Evolutionary conservation across 2,888 invertebrate genomes (phyloP).

Genomic region (Pheosia tremula): DNA sequence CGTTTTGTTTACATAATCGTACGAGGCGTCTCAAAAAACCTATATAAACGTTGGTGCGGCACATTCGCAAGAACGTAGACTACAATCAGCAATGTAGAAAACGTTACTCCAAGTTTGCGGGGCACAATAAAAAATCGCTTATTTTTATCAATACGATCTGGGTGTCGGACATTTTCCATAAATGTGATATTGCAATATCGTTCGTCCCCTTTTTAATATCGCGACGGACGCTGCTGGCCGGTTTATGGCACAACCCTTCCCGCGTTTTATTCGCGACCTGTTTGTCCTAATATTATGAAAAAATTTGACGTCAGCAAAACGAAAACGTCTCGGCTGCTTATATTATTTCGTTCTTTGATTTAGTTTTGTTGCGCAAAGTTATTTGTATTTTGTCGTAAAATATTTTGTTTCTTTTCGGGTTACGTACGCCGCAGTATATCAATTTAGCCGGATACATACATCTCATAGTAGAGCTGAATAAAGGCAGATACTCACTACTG

Average conservation of each 20-base stretch:
- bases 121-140: conserved; percentile 82
- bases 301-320: conserved; percentile 80
- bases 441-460: not conserved
- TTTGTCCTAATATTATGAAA: conserved; percentile 84
- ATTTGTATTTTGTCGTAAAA: conserved; percentile 1
- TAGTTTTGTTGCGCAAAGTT: conserved; percentile 9
- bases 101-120: conserved; percentile 63
- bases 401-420: not conserved
- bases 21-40: conserved; percentile 18
- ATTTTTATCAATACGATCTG: conserved; percentile 85
- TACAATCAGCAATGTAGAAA: conserved; percentile 52
- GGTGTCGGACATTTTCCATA: conserved; percentile 84
- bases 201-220: conserved; percentile 84
- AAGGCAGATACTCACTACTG: conserved; percentile 62
- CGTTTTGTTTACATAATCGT: conserved; percentile 2
- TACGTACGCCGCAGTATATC: not conserved
- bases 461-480: not conserved
- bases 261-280: conserved; percentile 83
- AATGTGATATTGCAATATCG: conserved; percentile 85
- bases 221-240: conserved; percentile 80
- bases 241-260: conserved; percentile 84
- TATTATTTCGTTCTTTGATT: conserved; percentile 51
- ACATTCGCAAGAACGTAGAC: conserved; percentile 38
- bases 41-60: conserved; percentile 24
- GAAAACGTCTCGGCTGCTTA: conserved; percentile 60